Evolutionary conservation across 92 coral and sea anemone species (phyloP).

Genomic region (Chrysogorgia sp.): DNA sequence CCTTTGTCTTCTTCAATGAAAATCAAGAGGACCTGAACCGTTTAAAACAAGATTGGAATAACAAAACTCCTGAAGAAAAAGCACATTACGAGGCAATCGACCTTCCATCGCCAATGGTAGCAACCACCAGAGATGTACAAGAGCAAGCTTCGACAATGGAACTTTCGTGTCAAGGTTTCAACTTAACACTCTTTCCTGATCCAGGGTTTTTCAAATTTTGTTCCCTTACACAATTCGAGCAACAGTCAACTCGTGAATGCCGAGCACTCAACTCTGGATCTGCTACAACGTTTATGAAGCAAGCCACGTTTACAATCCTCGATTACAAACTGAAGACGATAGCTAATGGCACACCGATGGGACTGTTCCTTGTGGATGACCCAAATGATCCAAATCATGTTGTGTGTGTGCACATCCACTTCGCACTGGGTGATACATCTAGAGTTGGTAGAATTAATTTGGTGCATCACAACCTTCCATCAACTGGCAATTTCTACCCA

Average conservation of each 20-base stretch:
- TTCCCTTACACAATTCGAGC: not conserved
- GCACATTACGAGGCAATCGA: no score
- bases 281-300: slow-evolving; percentile 12
- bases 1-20: slow-evolving; percentile 57
- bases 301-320: slow-evolving; percentile 4
- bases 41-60: slow-evolving; percentile 43
- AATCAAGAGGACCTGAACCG: slow-evolving; percentile 19
- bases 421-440: slow-evolving; percentile 3
- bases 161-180: no score
- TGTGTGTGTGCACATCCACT: slow-evolving; percentile 63
- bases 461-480: slow-evolving; percentile 33
- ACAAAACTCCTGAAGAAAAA: slow-evolving; percentile 38
- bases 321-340: slow-evolving; percentile 60
- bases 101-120: no score
- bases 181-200: slow-evolving; percentile 45
- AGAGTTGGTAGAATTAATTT: slow-evolving; percentile 27
- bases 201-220: slow-evolving; percentile 58
- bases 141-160: no score
- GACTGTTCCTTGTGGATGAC: slow-evolving; percentile 51
- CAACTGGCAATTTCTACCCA: no score
- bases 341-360: slow-evolving; percentile 39
- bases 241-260: not conserved
- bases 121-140: no score
- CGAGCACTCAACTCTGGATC: not conserved
- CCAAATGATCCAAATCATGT: slow-evolving; percentile 1